Evolutionary conservation across 2,888 invertebrate genomes (phyloP), one percentile per base, ranked within the genome.

Genomic region (Drosophila incognita): DNA sequence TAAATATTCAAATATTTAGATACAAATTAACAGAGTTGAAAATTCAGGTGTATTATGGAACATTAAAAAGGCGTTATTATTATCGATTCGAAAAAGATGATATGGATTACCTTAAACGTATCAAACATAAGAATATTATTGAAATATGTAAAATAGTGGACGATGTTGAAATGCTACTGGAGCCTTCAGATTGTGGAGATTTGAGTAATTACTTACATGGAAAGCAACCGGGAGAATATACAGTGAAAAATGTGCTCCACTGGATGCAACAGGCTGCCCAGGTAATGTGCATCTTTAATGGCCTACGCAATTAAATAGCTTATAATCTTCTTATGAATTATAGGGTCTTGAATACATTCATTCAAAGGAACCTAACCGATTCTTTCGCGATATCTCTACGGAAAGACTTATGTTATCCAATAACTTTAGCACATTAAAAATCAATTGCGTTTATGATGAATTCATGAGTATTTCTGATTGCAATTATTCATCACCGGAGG

Each of bases 151-250:
- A 1, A 27, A 27, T 4, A 4, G 27, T 3, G 18, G 1, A 4
- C 7, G 0, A 38, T 18, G 2, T 0, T 38, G 3, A 1, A 10
- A n/a, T 10, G 1, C 40, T 0, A 10, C n/a, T 2, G 4, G 40
- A n/a, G 10, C 1, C 5, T 21, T 10, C 2, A 4, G 21, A 42
- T 21, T 11, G 11, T 21, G 11, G 2, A 21, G 0, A 11, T 11
- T 4, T 42, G 21, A 5, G 5, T 21, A 5, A 21, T 21, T 21
- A 11, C 40, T 21, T 42, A 11, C 40, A 21, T 21, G 11, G 42
- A 5, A 5, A 21, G 11, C 42, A 21, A 42, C 42, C 7, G 18
- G 18, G 8, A 38, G 8, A n/a, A n/a, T 38, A 38, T n/a, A 38
- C 4, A 38, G 8, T n/a, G n/a, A 38, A 0, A 18, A 3, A 38